These are phyloP conservation scores for Pan troglodytes DNA, from an alignment of 2,113 vertebrate species.

Conservation along the genomic window NHGRI_mPanTro3-v2.1_pri NC_072407.2:41261001-41261500, in stretches of 20 bases:
- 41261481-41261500: not conserved
- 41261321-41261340: conserved; percentile 19
- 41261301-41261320: conserved; percentile 28
- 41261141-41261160: conserved; percentile 63
- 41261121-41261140: conserved; percentile 63
- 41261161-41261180: conserved; percentile 65
- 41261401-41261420: not conserved
- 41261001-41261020: conserved; percentile 36
- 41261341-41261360: not conserved
- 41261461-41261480: not conserved
- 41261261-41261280: conserved; percentile 71
- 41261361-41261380: not conserved
- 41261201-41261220: conserved; percentile 56
- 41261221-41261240: conserved; percentile 69
- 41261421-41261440: not conserved
- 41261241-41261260: conserved; percentile 66
- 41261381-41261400: not conserved
- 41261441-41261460: not conserved
- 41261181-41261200: conserved; percentile 66
- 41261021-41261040: not conserved
- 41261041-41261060: conserved; percentile 23
- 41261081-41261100: conserved; percentile 52
- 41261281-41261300: conserved; percentile 45
- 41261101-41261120: conserved; percentile 64
- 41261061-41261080: conserved; percentile 45